Conservation (phyloP, 2,797 vertebrate genomes). For the Sphaeramia orbicularis region DNA sequence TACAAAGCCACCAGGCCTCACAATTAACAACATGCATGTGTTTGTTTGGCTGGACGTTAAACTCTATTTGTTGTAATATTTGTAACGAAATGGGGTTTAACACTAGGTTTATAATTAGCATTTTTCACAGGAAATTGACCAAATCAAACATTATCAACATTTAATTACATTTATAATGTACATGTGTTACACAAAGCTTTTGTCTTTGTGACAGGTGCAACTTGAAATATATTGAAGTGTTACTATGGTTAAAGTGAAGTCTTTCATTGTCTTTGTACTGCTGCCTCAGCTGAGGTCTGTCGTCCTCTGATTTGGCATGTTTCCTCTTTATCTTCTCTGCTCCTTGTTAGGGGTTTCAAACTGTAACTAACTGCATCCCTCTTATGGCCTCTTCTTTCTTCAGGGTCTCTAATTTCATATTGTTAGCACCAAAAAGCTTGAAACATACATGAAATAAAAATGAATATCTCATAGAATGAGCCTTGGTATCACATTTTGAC, state of each 20-base stretch:
- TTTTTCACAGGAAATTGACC: not conserved
- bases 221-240: not conserved
- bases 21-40: slow-evolving; percentile 54
- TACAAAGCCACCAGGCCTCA: slow-evolving; percentile 14
- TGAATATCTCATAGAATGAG: no score
- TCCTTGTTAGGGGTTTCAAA: slow-evolving; percentile 24
- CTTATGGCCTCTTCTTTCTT: slow-evolving; percentile 3
- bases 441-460: no score
- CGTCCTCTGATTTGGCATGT: slow-evolving; percentile 25
- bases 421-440: not conserved
- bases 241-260: slow-evolving; percentile 7
- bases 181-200: not conserved
- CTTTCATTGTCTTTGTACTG: not conserved
- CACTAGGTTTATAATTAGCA: not conserved
- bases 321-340: slow-evolving; percentile 19
- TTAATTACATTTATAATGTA: not conserved
- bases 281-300: not conserved
- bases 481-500: not conserved
- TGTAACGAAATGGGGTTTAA: not conserved
- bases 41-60: not conserved
- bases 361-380: slow-evolving; percentile 52
- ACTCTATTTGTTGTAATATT: slow-evolving; percentile 7
- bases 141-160: not conserved
- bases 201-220: not conserved
- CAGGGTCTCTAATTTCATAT: slow-evolving; percentile 4